phyloP scores from a whole-genome alignment of 1,140 invertebrate genomes.

The Cydia fagiglandana region DNA sequence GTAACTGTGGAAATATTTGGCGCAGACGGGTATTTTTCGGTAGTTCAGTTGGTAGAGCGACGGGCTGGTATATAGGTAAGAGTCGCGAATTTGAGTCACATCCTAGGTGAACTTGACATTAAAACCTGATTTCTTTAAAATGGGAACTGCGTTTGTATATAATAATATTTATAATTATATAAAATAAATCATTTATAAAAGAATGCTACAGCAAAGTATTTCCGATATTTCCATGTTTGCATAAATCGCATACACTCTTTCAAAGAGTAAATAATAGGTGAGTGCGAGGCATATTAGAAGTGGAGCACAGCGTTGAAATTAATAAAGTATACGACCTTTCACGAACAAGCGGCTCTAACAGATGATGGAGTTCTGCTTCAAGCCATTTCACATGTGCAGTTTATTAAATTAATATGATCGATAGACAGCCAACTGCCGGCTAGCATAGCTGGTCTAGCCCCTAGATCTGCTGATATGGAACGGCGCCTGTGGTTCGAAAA shows the following conservation, averaged over 20 bases:
- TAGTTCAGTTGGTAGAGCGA: too few relatives aligned
- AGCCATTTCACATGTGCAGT: constrained; percentile 46
- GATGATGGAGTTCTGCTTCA: constrained; percentile 27
- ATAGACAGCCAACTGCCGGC: constrained; percentile 48
- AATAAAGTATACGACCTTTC: constrained; percentile 31
- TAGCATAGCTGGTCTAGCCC: constrained; percentile 44
- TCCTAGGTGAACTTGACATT: too few relatives aligned
- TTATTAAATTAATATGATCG: constrained; percentile 60
- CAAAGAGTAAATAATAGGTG: constrained; percentile 15
- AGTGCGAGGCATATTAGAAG: constrained; percentile 10
- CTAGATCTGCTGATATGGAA: constrained; percentile 68
- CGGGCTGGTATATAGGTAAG: too few relatives aligned
- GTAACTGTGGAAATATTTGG: too few relatives aligned
- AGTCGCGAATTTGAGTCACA: too few relatives aligned
- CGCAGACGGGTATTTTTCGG: too few relatives aligned
- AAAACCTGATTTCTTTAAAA: too few relatives aligned
- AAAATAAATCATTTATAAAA: background rate
- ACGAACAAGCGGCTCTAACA: constrained; percentile 31
- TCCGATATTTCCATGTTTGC: background rate
- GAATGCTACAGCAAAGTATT: background rate
- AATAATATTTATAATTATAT: too few relatives aligned
- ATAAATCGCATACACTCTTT: background rate
- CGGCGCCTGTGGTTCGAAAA: constrained; percentile 66
- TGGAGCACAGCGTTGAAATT: constrained; percentile 26
- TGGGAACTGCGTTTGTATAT: too few relatives aligned